phyloP scores from a whole-genome alignment of 2,797 vertebrate species.

The Arctocebus calabarensis region DNA sequence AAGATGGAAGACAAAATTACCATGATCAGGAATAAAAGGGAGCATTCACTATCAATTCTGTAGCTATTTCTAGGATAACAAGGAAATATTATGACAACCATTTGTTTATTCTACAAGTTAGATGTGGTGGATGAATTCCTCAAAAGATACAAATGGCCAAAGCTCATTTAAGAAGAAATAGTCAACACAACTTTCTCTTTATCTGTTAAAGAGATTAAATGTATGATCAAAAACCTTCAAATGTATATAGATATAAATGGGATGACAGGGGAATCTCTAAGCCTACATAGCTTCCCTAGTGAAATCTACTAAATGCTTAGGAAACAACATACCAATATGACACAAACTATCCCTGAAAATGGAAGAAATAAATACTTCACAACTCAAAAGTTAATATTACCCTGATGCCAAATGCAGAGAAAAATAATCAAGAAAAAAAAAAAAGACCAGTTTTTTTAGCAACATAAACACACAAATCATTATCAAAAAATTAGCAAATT shows the following conservation, averaged over 20 bases:
- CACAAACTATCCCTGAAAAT: not conserved
- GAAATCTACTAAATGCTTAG: not conserved
- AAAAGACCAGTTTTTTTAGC: not conserved
- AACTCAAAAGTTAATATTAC: not conserved
- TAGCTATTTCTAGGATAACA: not conserved
- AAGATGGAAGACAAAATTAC: not conserved
- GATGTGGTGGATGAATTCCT: not conserved
- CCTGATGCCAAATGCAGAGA: not conserved
- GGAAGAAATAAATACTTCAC: not conserved
- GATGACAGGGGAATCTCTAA: not conserved
- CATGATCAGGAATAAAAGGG: not conserved
- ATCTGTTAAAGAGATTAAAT: not conserved
- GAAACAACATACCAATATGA: not conserved
- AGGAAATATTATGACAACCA: not conserved
- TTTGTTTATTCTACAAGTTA: not conserved
- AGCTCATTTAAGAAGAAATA: conserved; percentile 34
- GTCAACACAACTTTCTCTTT: not conserved
- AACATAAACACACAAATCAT: not conserved
- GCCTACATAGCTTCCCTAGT: not conserved
- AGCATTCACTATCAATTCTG: not conserved
- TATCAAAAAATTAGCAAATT: not conserved
- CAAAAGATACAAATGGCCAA: not conserved
- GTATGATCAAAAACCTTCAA: not conserved
- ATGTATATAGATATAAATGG: not conserved
- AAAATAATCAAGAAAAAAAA: not conserved